phyloP scores from a whole-genome alignment of 2,888 invertebrate species.

The Heliconius hortense region DNA sequence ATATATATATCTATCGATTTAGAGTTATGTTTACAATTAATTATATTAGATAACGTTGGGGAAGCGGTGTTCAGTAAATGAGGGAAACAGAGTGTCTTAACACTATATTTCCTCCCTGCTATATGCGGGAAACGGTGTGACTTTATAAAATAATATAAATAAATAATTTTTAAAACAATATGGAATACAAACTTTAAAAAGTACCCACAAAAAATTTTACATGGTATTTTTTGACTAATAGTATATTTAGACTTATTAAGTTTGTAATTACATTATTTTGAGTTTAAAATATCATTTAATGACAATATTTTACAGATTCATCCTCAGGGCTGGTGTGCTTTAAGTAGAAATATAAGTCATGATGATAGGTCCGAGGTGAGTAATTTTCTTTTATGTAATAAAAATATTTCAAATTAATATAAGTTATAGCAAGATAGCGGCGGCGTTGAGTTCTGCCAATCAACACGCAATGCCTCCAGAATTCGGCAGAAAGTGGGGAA shows the following conservation, averaged over 20 bases:
- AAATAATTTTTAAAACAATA: too few species aligned
- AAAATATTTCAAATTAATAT: too few species aligned
- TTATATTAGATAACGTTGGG: not conserved
- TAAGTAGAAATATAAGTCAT: constrained; percentile 93
- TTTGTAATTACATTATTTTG: not conserved
- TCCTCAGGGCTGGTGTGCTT: constrained; percentile 94
- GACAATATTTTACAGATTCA: constrained; percentile 84
- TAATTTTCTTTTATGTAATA: constrained; percentile 17
- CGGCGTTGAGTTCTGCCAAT: too few species aligned
- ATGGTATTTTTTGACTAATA: not conserved
- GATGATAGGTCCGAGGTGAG: constrained; percentile 92
- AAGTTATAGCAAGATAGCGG: too few species aligned
- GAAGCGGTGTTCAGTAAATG: not conserved
- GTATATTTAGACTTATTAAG: not conserved
- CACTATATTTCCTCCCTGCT: too few species aligned
- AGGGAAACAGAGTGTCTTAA: too few species aligned
- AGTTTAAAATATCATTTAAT: not conserved
- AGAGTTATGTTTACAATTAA: not conserved
- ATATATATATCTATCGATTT: not conserved
- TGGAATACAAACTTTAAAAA: not conserved
- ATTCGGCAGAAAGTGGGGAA: too few species aligned
- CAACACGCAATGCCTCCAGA: too few species aligned
- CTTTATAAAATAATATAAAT: too few species aligned
- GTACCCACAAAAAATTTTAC: not conserved
- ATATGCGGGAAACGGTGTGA: too few species aligned